These are phyloP conservation scores for Oenanthe oenanthe DNA, from an alignment of 2,113 vertebrate species.

Conservation along the genomic window DNA sequence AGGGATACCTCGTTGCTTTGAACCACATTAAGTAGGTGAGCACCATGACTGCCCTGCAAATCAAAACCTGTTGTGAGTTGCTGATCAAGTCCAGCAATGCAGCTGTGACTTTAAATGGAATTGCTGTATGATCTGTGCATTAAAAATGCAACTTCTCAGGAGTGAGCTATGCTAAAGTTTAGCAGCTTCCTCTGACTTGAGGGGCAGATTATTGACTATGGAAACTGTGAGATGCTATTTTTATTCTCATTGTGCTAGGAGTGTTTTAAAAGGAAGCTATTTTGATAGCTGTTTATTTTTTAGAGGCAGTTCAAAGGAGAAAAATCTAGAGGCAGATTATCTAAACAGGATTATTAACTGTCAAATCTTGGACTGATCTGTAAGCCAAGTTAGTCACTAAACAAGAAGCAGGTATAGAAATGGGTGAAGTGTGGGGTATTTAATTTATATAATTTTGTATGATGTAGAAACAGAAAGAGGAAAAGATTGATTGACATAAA, in stretches of 20 bases:
- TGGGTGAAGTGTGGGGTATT: not conserved
- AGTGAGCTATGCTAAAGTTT: not conserved
- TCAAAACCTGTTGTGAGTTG: not conserved
- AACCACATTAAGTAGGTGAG: not conserved
- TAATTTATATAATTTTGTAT: not conserved
- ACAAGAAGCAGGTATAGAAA: not conserved
- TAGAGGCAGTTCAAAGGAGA: not conserved
- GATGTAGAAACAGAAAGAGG: not conserved
- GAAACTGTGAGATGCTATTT: constrained; percentile 16
- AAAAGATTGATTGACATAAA: not conserved
- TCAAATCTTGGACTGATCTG: not conserved
- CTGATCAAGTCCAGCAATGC: not conserved
- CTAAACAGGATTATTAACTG: not conserved
- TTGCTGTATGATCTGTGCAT: not conserved
- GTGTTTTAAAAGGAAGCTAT: not conserved
- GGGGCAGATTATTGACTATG: constrained; percentile 3
- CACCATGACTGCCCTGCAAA: not conserved
- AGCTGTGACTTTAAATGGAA: not conserved
- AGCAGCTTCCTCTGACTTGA: not conserved
- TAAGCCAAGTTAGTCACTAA: not conserved
- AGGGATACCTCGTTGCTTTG: not conserved
- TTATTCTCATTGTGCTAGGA: not conserved
- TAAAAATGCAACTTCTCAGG: not conserved
- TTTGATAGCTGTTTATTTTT: constrained; percentile 12
- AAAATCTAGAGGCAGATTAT: not conserved